Conservation (phyloP, 2,888 invertebrate species). For the Resseliella maxima region DNA sequence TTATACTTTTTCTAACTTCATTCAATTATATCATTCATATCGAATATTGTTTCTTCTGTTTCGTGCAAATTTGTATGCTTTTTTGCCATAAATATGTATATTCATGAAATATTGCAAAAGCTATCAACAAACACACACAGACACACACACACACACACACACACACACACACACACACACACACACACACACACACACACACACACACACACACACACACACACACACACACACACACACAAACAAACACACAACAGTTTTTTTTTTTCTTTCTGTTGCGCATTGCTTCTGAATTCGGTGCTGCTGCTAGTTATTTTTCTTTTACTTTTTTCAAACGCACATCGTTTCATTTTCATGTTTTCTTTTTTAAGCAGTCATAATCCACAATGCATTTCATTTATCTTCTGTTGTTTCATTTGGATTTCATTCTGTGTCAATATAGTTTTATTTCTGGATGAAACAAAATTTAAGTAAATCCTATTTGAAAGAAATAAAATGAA, state of each 20-base stretch:
- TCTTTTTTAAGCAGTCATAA: conserved; percentile 16
- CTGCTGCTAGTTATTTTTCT: not conserved
- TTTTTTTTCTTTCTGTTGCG: too few relatives aligned
- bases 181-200: not conserved
- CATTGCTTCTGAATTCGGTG: not conserved
- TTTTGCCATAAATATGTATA: not conserved
- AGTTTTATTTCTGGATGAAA: not conserved
- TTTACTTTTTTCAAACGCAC: not conserved
- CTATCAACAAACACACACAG: not conserved
- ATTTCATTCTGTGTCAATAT: not conserved
- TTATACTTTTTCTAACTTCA: conserved; percentile 56
- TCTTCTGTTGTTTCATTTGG: not conserved
- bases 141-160: not conserved
- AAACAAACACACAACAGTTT: not conserved
- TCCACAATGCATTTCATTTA: conserved; percentile 10
- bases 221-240: not conserved
- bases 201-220: not conserved
- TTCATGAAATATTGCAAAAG: too few relatives aligned
- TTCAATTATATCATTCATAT: conserved; percentile 54
- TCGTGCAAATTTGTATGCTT: conserved; percentile 50
- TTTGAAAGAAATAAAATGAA: too few relatives aligned
- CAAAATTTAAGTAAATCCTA: too few relatives aligned
- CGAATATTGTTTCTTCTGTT: conserved; percentile 56
- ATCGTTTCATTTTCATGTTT: not conserved
- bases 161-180: not conserved